Conservation (phyloP, 2,797 vertebrate species). For the Gastrophryne carolinensis region DNA sequence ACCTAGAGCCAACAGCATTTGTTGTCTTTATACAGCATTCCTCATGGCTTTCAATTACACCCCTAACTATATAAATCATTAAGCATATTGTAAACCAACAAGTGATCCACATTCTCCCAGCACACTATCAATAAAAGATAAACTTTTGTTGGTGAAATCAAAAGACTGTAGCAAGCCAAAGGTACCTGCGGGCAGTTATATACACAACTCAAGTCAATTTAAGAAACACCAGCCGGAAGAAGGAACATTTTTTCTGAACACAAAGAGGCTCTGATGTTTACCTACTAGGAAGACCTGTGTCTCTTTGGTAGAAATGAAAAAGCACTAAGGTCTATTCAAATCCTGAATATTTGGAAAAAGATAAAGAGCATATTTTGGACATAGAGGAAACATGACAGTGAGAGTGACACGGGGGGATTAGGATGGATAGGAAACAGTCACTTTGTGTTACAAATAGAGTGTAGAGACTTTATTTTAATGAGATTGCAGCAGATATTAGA, state of each 20-base stretch:
- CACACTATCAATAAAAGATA: no score
- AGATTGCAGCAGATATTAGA: constrained; percentile 47
- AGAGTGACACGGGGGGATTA: constrained; percentile 33
- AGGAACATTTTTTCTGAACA: not conserved
- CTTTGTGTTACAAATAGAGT: constrained; percentile 46
- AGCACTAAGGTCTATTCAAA: constrained; percentile 7
- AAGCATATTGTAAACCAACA: no score
- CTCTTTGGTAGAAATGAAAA: not conserved
- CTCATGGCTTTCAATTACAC: no score
- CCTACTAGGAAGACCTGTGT: not conserved
- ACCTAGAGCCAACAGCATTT: no score
- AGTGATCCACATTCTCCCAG: no score
- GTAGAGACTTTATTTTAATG: constrained; percentile 42
- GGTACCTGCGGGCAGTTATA: no score
- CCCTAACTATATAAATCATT: no score
- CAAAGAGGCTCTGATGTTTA: not conserved
- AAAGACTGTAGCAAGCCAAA: no score
- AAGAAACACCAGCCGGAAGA: not conserved
- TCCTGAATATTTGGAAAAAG: constrained; percentile 3
- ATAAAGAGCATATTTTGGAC: constrained; percentile 10
- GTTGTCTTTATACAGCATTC: no score
- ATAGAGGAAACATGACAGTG: constrained; percentile 34
- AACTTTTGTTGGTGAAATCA: no score
- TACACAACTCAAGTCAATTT: no score
- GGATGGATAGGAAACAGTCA: constrained; percentile 45